Evolutionary conservation across 1,140 invertebrate genomes (phyloP).

Genomic region (Hycleus cichorii): DNA sequence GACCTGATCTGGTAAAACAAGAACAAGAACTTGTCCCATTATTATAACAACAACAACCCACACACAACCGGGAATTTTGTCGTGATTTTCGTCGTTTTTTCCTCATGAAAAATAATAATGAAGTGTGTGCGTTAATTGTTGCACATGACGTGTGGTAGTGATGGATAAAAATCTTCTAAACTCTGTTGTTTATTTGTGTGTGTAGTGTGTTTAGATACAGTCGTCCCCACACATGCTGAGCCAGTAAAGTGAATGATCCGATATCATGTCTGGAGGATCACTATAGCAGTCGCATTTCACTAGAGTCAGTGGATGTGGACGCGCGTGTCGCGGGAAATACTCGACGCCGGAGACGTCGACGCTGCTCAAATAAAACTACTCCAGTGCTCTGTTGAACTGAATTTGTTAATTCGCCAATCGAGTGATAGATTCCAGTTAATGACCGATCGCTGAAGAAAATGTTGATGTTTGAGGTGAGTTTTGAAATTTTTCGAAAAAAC

Average conservation of each 20-base stretch:
- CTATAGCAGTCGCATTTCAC: constrained; percentile 9
- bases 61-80: no score
- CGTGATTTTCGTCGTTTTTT: neutral
- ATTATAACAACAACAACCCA: no score
- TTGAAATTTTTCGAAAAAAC: neutral
- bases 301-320: constrained; percentile 4
- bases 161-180: no score
- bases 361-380: no score
- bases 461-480: constrained; percentile 11
- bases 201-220: neutral
- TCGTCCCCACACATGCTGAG: constrained; percentile 6
- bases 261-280: constrained; percentile 15
- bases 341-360: no score
- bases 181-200: neutral
- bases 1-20: no score
- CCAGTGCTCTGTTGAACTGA: no score
- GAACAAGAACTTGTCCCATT: no score
- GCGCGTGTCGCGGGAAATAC: constrained; percentile 2
- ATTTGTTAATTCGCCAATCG: no score
- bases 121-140: no score
- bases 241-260: constrained; percentile 10
- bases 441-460: neutral
- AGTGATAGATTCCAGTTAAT: no score
- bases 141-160: no score
- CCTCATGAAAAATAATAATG: neutral